These are phyloP conservation scores for Enteromius radiatus DNA, from an alignment of 2,797 vertebrate species.

Conservation along the genomic window DNA sequence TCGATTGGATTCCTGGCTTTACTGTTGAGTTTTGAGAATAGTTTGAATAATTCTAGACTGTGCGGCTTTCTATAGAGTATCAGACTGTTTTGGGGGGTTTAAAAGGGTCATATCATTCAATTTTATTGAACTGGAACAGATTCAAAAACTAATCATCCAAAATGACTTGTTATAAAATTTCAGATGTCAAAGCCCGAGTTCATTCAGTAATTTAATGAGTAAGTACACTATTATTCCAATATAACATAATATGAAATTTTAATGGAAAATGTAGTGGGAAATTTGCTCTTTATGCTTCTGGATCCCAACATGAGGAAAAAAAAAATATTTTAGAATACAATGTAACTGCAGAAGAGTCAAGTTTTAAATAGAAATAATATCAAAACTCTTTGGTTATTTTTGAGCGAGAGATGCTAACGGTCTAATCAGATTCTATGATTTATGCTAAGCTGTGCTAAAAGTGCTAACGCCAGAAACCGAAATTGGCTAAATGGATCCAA, in stretches of 20 bases:
- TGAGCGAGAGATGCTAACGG: no score
- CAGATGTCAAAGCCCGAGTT: neutral
- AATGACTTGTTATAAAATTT: neutral
- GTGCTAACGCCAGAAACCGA: no score
- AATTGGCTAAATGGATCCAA: no score
- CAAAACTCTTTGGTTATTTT: no score
- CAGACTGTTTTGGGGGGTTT: neutral
- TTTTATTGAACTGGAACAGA: neutral
- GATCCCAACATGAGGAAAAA: neutral
- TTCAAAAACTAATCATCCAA: neutral
- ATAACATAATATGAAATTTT: neutral
- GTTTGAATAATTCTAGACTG: conserved; percentile 14
- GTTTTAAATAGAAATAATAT: no score
- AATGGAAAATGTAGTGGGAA: neutral
- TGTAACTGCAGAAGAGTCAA: no score
- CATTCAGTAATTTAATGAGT: no score
- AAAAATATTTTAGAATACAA: no score
- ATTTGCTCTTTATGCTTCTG: neutral
- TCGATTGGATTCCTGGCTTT: neutral
- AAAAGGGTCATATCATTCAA: neutral
- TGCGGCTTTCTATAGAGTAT: neutral
- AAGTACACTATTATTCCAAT: neutral
- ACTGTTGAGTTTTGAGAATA: neutral
- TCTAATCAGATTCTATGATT: no score
- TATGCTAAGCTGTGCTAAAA: no score